phyloP scores from a whole-genome alignment of 2,888 invertebrate genomes.

The Aphodius sticticus region DNA sequence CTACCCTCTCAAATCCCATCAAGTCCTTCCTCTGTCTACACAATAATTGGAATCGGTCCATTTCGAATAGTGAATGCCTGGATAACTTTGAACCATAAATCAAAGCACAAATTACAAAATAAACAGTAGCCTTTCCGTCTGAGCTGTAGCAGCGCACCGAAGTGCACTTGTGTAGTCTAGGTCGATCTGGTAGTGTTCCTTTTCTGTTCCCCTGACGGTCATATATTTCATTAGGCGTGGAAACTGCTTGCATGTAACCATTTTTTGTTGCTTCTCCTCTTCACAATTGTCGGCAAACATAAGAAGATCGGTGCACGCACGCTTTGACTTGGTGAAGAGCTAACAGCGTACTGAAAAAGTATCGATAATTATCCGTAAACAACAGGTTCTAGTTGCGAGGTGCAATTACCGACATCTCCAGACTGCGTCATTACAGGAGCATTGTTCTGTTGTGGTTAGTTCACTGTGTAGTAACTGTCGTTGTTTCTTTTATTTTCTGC shows the following conservation, averaged over 20 bases:
- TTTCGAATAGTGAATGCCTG: background rate
- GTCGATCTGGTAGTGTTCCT: too few relatives aligned
- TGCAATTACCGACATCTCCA: background rate
- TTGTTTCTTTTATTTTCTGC: too few relatives aligned
- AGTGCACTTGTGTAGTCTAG: too few relatives aligned
- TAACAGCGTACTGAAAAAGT: background rate
- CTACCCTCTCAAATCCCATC: background rate
- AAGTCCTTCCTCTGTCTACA: background rate
- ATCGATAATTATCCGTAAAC: background rate
- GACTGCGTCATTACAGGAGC: background rate
- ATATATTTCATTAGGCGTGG: background rate
- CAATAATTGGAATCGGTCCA: background rate
- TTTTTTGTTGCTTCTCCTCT: background rate
- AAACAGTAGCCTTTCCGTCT: background rate
- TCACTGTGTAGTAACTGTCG: too few relatives aligned
- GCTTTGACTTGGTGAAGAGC: background rate
- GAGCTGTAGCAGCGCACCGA: background rate
- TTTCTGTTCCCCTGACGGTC: background rate
- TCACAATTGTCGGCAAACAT: background rate
- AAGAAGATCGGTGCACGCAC: background rate
- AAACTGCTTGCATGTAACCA: background rate
- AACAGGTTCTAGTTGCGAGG: background rate
- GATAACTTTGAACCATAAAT: background rate
- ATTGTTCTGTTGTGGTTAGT: too few relatives aligned
- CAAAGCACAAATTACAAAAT: background rate